Base-by-base conservation (phyloP, 2,113 vertebrate genomes). In the Pyrgilauda ruficollis region DNA sequence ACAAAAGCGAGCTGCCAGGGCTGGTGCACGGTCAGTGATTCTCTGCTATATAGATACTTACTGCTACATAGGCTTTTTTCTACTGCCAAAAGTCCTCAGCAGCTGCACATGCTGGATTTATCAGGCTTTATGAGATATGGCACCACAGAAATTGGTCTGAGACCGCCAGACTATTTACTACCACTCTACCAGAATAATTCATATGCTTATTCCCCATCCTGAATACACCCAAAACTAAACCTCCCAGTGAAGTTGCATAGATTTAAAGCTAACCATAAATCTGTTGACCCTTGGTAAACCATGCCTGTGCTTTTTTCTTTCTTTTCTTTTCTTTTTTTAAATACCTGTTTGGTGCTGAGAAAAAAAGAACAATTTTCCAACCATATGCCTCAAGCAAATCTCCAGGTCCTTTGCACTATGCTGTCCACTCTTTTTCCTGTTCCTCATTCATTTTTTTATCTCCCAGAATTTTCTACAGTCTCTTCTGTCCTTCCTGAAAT, bases 111-210 rank as follows among this genome's bases (percentile, higher is more conserved):
- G 39, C 68, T 50, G 86, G 83, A 92, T 96, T 96, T 95, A 95
- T 96, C 93, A 89, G 94, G 30, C 88, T 93, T 94, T 81, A 95
- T 87, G 95, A 95, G 84, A 88, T 93, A 88, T 87, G 70, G 78
- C 94, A 94, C 62, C 84, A 84, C 76, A 81, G 95, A 95, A 97
- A 97, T 88, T 96, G 97, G 69, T 84, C 79, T 96, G 96, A 95
- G 97, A 82, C 79, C 0, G 44, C 88, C 7, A 10, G 56, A 76
- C 93, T 95, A 85, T 94, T 97, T 95, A 90, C 86, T 94, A 63
- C 88, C 41, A 37, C 93, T 81, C 35, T 46, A 87, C 76, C 84
- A 76, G 90, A 91, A 93, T 95, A 95, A 96, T 96, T 96, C 94
- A 93, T 76, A 67, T 70, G 41, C 81, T 93, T 94, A 88, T 88